A percentile compares a stretch with the other conserved stretches of the same genome.
These are phyloP conservation scores for Aphelenchoides bicaudatus DNA, from an alignment of 2,888 invertebrate genomes.

Conservation along the genomic window DNA sequence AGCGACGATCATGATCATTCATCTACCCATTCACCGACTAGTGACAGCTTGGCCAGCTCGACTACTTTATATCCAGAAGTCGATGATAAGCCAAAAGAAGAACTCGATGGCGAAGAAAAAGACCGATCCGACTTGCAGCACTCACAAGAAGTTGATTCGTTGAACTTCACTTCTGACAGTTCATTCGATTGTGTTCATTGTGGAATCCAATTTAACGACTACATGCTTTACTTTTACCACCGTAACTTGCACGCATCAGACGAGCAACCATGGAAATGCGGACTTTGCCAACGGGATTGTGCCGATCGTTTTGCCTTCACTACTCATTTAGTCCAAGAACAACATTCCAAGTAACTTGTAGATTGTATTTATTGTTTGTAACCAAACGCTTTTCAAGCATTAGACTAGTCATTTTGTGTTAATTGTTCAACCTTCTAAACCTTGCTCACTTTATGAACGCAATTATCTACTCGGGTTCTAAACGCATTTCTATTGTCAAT, in stretches of 20 bases:
- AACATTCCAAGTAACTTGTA: slow-evolving; percentile 1
- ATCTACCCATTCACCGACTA: slow-evolving; percentile 30
- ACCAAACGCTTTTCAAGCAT: too few relatives aligned
- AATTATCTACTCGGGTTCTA: too few relatives aligned
- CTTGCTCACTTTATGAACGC: too few relatives aligned
- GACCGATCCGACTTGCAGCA: neutral
- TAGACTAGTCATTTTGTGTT: too few relatives aligned
- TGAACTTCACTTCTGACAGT: neutral
- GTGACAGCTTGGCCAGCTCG: slow-evolving; percentile 23
- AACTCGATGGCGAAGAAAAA: neutral
- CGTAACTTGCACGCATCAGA: slow-evolving; percentile 90
- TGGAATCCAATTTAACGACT: slow-evolving; percentile 88
- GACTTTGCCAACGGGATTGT: slow-evolving; percentile 75
- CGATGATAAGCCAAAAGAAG: neutral
- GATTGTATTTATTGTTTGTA: neutral
- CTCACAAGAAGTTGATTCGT: neutral
- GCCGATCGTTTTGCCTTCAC: slow-evolving; percentile 16
- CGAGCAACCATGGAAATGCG: slow-evolving; percentile 82
- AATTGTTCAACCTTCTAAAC: too few relatives aligned
- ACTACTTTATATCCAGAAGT: slow-evolving; percentile 3
- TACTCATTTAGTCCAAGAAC: slow-evolving; percentile 16
- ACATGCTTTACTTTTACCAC: slow-evolving; percentile 90
- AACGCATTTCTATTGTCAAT: too few relatives aligned
- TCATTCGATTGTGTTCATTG: slow-evolving; percentile 74
- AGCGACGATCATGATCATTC: slow-evolving; percentile 25